Conservation (phyloP, 1,140 invertebrate species). For the Chironomus tepperi region DNA sequence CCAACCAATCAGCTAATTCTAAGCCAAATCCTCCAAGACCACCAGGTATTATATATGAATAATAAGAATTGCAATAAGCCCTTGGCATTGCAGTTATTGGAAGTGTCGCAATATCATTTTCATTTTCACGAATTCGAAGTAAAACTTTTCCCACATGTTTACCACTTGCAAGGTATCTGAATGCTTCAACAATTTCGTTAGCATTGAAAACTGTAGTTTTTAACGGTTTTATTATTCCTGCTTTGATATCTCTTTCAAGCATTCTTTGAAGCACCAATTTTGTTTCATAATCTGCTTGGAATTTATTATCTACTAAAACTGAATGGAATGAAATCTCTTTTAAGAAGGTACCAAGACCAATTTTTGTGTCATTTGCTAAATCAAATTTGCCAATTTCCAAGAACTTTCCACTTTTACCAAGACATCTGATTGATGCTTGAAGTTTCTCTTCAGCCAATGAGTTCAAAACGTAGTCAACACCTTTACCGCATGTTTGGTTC, state of each 20-base stretch:
- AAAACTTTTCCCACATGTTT: conserved; percentile 82
- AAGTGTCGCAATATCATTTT: conserved; percentile 28
- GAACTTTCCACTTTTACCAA: conserved; percentile 58
- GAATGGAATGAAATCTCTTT: conserved; percentile 82
- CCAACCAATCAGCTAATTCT: conserved; percentile 82
- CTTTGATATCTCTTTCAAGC: conserved; percentile 52
- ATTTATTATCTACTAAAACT: conserved; percentile 71
- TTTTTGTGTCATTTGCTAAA: conserved; percentile 51
- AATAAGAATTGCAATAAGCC: conserved; percentile 42
- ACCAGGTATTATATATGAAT: conserved; percentile 52
- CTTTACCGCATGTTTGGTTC: conserved; percentile 47
- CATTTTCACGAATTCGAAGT: conserved; percentile 32
- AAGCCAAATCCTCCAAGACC: conserved; percentile 86
- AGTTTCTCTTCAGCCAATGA: conserved; percentile 59
- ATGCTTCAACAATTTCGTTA: conserved; percentile 55
- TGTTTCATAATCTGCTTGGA: conserved; percentile 43
- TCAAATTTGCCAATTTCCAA: conserved; percentile 74
- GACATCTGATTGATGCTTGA: conserved; percentile 64
- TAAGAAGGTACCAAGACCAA: conserved; percentile 67
- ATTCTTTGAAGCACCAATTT: conserved; percentile 44
- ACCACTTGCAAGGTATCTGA: conserved; percentile 69
- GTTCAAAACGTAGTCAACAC: conserved; percentile 60
- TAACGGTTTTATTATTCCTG: conserved; percentile 55
- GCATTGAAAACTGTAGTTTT: conserved; percentile 49
- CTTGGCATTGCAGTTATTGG: conserved; percentile 33